phyloP scores from a whole-genome alignment of 37 sponge, comb jelly and placozoan genomes.

The Eunapius fragilis region DNA sequence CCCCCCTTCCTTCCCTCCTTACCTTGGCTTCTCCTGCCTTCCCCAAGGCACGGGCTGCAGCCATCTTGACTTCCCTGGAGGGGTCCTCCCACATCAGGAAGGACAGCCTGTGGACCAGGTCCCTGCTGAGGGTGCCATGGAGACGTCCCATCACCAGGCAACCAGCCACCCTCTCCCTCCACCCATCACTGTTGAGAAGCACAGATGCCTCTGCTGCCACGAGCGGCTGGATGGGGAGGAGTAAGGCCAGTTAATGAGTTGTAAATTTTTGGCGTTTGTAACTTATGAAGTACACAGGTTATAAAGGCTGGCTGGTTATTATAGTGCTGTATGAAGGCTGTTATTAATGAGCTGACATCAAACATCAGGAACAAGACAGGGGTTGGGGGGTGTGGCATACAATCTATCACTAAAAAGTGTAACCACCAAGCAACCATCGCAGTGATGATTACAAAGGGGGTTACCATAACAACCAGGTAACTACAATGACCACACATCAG shows the following conservation, averaged over 20 bases:
- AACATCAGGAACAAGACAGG: no score
- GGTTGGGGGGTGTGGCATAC: no score
- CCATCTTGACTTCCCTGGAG: slow-evolving; percentile 75
- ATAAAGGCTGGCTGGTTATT: no score
- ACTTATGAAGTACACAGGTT: no score
- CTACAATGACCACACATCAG: no score
- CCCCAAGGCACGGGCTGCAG: slow-evolving; percentile 86
- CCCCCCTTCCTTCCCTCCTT: no score
- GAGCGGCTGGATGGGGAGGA: slow-evolving; percentile 44
- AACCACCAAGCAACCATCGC: no score
- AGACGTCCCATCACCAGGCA: not conserved
- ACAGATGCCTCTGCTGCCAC: slow-evolving; percentile 74
- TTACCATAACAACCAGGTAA: no score
- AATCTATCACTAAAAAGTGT: no score
- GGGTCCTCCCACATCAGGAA: slow-evolving; percentile 85
- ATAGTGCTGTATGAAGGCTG: not conserved
- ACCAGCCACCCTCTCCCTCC: slow-evolving; percentile 55
- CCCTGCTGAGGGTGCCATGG: slow-evolving; percentile 25
- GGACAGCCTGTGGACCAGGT: slow-evolving; percentile 69
- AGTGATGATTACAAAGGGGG: no score
- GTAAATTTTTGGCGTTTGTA: no score
- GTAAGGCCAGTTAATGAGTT: not conserved
- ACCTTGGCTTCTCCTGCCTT: slow-evolving; percentile 84
- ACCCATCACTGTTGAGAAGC: slow-evolving; percentile 76
- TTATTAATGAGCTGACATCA: no score